phyloP scores from a whole-genome alignment of 2,113 vertebrate species.

The Anhinga anhinga region DNA sequence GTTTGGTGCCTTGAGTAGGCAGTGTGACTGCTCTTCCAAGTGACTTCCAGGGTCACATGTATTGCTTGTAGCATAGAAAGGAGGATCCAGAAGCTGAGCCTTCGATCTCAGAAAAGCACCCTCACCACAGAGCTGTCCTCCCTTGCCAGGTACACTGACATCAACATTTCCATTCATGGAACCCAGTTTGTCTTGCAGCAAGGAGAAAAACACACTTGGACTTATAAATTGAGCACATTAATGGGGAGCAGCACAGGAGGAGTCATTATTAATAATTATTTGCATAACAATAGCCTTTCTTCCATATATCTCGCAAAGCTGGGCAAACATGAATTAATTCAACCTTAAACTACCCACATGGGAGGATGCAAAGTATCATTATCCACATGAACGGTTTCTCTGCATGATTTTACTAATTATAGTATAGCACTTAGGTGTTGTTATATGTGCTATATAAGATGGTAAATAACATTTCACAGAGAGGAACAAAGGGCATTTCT shows the following conservation, averaged over 20 bases:
- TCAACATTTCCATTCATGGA: background rate
- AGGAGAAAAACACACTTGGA: constrained; percentile 20
- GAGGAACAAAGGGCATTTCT: background rate
- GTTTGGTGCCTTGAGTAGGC: background rate
- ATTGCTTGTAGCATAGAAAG: background rate
- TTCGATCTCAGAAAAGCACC: background rate
- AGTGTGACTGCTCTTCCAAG: background rate
- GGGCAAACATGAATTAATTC: constrained; percentile 67
- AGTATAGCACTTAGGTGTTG: constrained; percentile 49
- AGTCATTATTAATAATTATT: constrained; percentile 65
- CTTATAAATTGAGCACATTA: constrained; percentile 39
- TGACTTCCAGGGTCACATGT: background rate
- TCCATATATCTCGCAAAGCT: constrained; percentile 26
- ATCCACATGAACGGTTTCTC: constrained; percentile 55
- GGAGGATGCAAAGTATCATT: constrained; percentile 55
- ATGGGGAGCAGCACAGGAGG: background rate
- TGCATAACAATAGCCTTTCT: constrained; percentile 41
- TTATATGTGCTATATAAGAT: constrained; percentile 12
- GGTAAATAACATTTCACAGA: constrained; percentile 45
- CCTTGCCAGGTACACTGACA: background rate
- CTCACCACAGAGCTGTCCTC: background rate
- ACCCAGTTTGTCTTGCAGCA: background rate
- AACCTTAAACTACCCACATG: constrained; percentile 52
- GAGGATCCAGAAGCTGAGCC: background rate
- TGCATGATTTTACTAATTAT: constrained; percentile 62